These are phyloP conservation scores for Cyprinella venusta DNA, from an alignment of 2,797 vertebrate genomes.

Conservation along the genomic window DNA sequence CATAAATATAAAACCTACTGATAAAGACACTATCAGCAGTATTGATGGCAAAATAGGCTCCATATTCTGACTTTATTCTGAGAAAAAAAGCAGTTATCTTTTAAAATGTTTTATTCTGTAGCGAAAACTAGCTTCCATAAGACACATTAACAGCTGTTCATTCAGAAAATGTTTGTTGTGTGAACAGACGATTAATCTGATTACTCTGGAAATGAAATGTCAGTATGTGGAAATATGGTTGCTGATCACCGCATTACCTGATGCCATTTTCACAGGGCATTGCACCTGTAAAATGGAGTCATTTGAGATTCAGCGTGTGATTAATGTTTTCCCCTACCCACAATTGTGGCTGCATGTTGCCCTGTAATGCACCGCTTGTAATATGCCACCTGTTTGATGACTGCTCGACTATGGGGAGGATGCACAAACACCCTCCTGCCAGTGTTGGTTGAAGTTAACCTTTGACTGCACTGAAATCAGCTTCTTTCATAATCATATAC, in stretches of 20 bases:
- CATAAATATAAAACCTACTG: too few relatives aligned
- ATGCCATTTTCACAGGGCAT: not conserved
- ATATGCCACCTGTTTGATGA: not conserved
- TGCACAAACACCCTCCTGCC: not conserved
- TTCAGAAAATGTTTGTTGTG: not conserved
- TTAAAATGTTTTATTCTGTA: too few relatives aligned
- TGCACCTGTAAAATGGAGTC: constrained; percentile 25
- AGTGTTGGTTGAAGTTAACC: constrained; percentile 13
- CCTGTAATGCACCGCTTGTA: not conserved
- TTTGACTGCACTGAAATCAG: constrained; percentile 28
- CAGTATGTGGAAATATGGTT: not conserved
- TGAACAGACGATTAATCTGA: not conserved
- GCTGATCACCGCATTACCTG: not conserved
- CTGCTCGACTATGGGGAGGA: not conserved
- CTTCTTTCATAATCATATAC: not conserved
- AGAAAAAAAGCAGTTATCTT: too few relatives aligned
- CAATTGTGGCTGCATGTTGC: not conserved
- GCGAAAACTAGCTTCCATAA: too few relatives aligned
- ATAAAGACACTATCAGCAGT: too few relatives aligned
- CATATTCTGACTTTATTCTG: too few relatives aligned
- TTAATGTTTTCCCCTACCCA: not conserved
- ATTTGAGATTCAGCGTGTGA: constrained; percentile 24
- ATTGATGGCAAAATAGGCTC: too few relatives aligned
- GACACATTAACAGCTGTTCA: not conserved
- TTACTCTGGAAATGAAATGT: not conserved